Evolutionary conservation across 1,140 invertebrate species (phyloP).

Genomic region (Drosophila sp.): DNA sequence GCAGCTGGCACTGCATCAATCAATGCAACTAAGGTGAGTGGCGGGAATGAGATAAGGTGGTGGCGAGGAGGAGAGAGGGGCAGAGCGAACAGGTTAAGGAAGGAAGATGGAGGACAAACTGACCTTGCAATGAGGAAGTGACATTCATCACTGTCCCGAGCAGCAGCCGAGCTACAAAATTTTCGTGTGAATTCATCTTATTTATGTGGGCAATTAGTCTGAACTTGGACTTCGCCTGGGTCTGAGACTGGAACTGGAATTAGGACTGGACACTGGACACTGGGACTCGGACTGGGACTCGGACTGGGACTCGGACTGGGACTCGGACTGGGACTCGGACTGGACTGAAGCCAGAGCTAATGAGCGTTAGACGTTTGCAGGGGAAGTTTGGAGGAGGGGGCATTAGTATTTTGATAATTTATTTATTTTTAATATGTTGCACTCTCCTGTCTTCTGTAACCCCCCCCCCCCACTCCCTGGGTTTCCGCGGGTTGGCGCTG

Average conservation of each 20-base stretch:
- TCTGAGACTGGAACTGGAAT: background rate
- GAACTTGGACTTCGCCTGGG: background rate
- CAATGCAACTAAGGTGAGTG: conserved; percentile 44
- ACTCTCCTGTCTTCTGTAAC: background rate
- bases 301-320: background rate
- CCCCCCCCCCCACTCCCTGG: background rate
- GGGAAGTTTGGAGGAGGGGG: too few relatives aligned
- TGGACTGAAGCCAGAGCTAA: conserved; percentile 25
- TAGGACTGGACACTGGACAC: too few relatives aligned
- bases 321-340: background rate
- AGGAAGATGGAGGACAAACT: conserved; percentile 41
- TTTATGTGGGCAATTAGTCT: conserved; percentile 64
- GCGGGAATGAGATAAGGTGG: background rate
- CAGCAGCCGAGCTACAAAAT: conserved; percentile 26
- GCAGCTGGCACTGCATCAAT: conserved; percentile 80
- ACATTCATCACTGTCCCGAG: conserved; percentile 71
- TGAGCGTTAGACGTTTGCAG: conserved; percentile 23
- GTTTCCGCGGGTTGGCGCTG: background rate
- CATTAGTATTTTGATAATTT: conserved; percentile 64
- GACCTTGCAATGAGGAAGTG: conserved; percentile 81
- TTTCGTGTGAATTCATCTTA: conserved; percentile 60
- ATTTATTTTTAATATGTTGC: conserved; percentile 77
- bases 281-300: background rate
- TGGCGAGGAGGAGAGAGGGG: conserved; percentile 7
- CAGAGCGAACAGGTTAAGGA: background rate